Conservation (phyloP, 2,888 invertebrate species). For the Drosophila ezoana region DNA sequence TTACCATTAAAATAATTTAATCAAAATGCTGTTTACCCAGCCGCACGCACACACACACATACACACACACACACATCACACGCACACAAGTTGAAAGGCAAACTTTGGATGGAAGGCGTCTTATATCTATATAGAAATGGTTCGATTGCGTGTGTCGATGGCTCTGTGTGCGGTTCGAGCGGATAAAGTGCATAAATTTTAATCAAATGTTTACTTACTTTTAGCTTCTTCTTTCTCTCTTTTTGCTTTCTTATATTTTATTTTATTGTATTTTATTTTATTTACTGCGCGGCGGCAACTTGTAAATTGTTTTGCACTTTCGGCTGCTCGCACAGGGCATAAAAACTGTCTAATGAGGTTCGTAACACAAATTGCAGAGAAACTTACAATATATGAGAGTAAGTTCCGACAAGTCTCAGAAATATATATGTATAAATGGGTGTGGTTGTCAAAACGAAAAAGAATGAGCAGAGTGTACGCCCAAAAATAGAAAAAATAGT, state of each 20-base stretch:
- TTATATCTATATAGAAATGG: slow-evolving; percentile 50
- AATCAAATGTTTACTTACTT: slow-evolving; percentile 78
- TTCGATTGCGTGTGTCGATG: slow-evolving; percentile 43
- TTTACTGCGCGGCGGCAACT: slow-evolving; percentile 59
- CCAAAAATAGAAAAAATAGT: not conserved
- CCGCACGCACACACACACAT: slow-evolving; percentile 13
- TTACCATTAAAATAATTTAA: slow-evolving; percentile 79
- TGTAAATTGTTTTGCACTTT: slow-evolving; percentile 60
- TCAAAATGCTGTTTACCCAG: slow-evolving; percentile 71
- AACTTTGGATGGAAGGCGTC: slow-evolving; percentile 61
- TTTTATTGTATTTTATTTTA: slow-evolving; percentile 48
- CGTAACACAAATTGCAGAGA: slow-evolving; percentile 1
- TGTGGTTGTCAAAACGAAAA: not conserved
- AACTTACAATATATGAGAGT: not conserved
- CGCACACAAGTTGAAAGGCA: slow-evolving; percentile 39
- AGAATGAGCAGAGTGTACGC: not conserved
- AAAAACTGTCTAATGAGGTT: slow-evolving; percentile 17
- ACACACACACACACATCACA: not conserved
- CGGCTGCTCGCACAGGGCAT: slow-evolving; percentile 22
- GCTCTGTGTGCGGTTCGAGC: slow-evolving; percentile 20
- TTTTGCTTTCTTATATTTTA: slow-evolving; percentile 26
- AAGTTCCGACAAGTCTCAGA: slow-evolving; percentile 4
- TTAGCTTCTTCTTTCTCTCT: slow-evolving; percentile 49
- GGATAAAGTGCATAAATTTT: slow-evolving; percentile 72
- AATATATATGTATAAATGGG: not conserved